Evolutionary conservation across 2,888 invertebrate genomes (phyloP), one percentile per base, ranked within the genome.

Genomic region (Folsomia manolachei): DNA sequence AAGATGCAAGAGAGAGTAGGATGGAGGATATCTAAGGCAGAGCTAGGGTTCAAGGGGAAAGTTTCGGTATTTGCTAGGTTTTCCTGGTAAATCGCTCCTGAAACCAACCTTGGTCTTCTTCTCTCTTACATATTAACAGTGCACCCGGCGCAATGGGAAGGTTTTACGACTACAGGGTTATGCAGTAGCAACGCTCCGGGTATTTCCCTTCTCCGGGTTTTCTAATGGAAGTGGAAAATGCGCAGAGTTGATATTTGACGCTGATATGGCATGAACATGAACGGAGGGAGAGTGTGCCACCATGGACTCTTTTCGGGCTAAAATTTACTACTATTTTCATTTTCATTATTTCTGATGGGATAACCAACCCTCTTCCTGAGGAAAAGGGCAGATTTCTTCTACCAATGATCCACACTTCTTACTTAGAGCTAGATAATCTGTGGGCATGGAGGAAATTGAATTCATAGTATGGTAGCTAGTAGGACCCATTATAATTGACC

Each of bases 121-220:
- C 4, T 39, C n/a, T n/a, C n/a, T n/a, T n/a, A n/a, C n/a, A n/a
- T 39, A 39, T 39, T 39, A 39, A 4, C 39, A 39, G 39, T 39
- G 39, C 39, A 39, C n/a, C n/a, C n/a, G n/a, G 14, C 14, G 39
- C 39, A 39, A 39, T 39, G 39, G 39, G 4, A 9, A 39, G 39
- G 7, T 39, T 39, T 39, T 39, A 39, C 39, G 39, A 39, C 39
- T 14, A 39, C n/a, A n/a, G n/a, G n/a, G n/a, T n/a, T n/a, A n/a
- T 9, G 39, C 39, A 39, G 39, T 14, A 39, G 39, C 39, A 39
- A 14, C 21, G 14, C 24, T 14, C 63, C 25, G 21, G 19, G 64
- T 51, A 66, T 51, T 14, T n/a, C 7, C 51, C 51, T 66, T 19
- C 52, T 51, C 66, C 39, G 39, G 51, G 23, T 52, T 27, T 60